phyloP scores from a whole-genome alignment of 2,797 vertebrate species.

The Clarias pachynema region DNA sequence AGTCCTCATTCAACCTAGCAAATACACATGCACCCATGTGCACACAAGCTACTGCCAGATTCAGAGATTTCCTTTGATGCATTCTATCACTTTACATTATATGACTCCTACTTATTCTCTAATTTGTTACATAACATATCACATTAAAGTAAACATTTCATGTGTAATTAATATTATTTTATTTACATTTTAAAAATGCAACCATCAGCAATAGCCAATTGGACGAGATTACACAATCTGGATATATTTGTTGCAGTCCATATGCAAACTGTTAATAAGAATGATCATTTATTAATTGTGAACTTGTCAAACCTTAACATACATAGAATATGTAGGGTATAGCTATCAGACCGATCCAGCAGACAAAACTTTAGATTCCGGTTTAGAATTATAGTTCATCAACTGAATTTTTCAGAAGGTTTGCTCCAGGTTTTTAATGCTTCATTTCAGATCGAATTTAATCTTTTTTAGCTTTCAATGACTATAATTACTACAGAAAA shows the following conservation, averaged over 20 bases:
- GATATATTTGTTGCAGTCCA: neutral
- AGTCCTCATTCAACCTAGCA: neutral
- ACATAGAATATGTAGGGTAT: neutral
- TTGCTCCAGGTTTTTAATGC: neutral
- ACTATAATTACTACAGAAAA: neutral
- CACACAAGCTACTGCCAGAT: neutral
- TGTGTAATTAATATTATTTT: neutral
- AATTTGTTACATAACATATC: neutral
- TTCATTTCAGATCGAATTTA: neutral
- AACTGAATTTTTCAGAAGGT: neutral
- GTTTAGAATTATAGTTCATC: neutral
- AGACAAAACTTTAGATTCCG: neutral
- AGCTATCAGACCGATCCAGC: neutral
- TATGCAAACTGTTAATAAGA: neutral
- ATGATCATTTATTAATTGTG: neutral
- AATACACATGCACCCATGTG: neutral
- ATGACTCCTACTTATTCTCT: neutral
- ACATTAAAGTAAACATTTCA: neutral
- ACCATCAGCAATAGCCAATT: neutral
- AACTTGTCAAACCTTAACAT: neutral
- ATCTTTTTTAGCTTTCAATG: neutral
- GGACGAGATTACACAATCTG: neutral
- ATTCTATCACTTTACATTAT: neutral
- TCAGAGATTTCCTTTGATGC: neutral
- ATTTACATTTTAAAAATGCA: neutral